Base-by-base conservation (phyloP, 2,113 vertebrate species). In the Cyanoliseus patagonus region DNA sequence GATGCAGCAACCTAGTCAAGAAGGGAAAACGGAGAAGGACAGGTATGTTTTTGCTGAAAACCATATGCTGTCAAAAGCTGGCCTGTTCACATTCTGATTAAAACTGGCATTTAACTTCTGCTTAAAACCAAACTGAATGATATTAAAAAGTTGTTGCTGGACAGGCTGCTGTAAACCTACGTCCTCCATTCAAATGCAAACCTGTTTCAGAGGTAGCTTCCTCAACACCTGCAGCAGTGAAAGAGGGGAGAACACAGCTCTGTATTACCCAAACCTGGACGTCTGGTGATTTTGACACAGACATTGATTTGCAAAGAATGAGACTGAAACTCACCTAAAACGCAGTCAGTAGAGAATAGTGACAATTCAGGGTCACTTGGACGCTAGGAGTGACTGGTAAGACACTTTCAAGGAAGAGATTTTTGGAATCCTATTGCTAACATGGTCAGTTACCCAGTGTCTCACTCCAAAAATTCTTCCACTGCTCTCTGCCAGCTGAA, bases 281-380 rank as follows among this genome's bases (percentile, higher is more conserved):
- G 44, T 46, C 1, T 2, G 28, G 35, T 6, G 46, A 86, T 78
- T 35, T 17, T 55, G 47, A 64, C 25, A 27, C 13, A 57, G 72
- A 41, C 39, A 30, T 1, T 22, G 81, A 66, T 64, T 46, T 82
- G 44, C 52, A 53, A 62, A 66, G 52, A 94, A 83, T 2, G 41
- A 86, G 47, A 35, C 57, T 63, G 59, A 83, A 96, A 82, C 63
- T 53, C 79, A 77, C 27, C 70, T n/a, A 90, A 52, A 85, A 73
- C 64, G 86, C 77, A 44, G 74, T 76, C 82, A 72, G 92, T 59
- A 83, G 61, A 75, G 75, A 78, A 79, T 8, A 37, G 76, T 44
- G 68, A 91, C 89, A 91, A 73, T 61, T 93, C 88, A 57, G 76
- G 33, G 66, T 82, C 92, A 88, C 70, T 74, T 30, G 41, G 70